Evolutionary conservation across 2,888 invertebrate genomes (phyloP), one percentile per base, ranked within the genome.

Genomic region (Reticulitermes lucifugus): DNA sequence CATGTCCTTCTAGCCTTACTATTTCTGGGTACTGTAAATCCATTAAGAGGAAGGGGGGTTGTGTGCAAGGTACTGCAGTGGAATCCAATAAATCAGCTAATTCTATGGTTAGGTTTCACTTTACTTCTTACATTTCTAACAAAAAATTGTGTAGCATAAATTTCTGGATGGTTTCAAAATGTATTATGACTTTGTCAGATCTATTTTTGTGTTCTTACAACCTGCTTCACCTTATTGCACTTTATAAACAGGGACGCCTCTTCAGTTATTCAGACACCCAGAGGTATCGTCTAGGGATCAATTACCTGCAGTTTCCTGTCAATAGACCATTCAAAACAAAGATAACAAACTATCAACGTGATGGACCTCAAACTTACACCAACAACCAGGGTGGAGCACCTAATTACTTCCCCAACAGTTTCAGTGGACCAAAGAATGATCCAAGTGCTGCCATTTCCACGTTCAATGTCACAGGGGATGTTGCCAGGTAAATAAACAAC

Each of bases 391-490:
- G 94, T 9, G 96, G 96, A 43, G 96, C 96, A 5, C 99, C 99
- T 9, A 99, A 99, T 91, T 99, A 99, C 90, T 98, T 94, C 92
- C 99, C 99, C 0, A 99, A 99, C 92, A 98, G 98, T 87, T 99
- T 98, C 91, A 93, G 94, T 86, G 99, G 98, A 0, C 98, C 98
- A 0, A 93, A 94, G 87, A 94, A 94, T 87, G 94, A 94, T 88
- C 93, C 94, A 0, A 92, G 94, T 6, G 95, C 95, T 0, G 93
- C 93, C 87, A 91, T 93, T 65, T 93, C 94, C 3, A 92, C 93
- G 73, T 94, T 94, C 90, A 90, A 91, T 51, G 89, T 94, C 2
- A 91, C 93, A 84, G 98, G 97, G 0, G 97, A 98, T 89, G 95
- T 97, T 22, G 94, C 93, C 88, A 94, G 92, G 88, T 90, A 87